Percentiles rank a stretch among this genome's conserved stretches.
Conservation (phyloP, 2,797 vertebrate genomes). For the Borostomias antarcticus region DNA sequence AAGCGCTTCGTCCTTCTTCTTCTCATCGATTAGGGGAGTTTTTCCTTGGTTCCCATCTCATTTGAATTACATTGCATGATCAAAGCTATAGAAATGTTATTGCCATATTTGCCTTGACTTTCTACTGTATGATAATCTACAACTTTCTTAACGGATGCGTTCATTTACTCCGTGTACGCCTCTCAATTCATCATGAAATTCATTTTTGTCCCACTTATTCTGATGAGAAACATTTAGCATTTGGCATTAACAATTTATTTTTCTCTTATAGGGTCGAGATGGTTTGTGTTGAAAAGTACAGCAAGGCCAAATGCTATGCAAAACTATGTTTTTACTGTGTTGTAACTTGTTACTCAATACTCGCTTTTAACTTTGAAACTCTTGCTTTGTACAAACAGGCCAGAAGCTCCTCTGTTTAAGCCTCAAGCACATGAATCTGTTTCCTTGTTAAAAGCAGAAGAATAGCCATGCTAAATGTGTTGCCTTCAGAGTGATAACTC, state of each 20-base stretch:
- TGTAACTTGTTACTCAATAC: slow-evolving; percentile 48
- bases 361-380: slow-evolving; percentile 62
- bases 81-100: slow-evolving; percentile 80
- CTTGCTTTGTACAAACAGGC: slow-evolving; percentile 66
- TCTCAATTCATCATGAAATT: slow-evolving; percentile 27
- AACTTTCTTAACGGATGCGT: slow-evolving; percentile 65
- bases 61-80: slow-evolving; percentile 80
- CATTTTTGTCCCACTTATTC: slow-evolving; percentile 30
- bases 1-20: slow-evolving; percentile 73
- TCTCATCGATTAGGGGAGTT: slow-evolving; percentile 65
- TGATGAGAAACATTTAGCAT: slow-evolving; percentile 53
- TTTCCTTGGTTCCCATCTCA: slow-evolving; percentile 63
- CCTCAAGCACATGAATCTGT: slow-evolving; percentile 57
- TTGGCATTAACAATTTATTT: slow-evolving; percentile 68
- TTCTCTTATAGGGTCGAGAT: slow-evolving; percentile 45
- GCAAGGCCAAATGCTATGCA: slow-evolving; percentile 82
- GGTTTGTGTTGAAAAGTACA: slow-evolving; percentile 52
- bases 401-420: slow-evolving; percentile 45
- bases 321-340: slow-evolving; percentile 57
- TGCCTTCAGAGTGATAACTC: slow-evolving; percentile 74
- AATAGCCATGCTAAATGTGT: slow-evolving; percentile 76
- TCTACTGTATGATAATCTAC: slow-evolving; percentile 76
- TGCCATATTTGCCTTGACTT: slow-evolving; percentile 86
- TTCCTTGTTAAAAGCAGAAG: slow-evolving; percentile 65
- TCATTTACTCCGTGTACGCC: slow-evolving; percentile 49